Conservation (phyloP, 2,113 vertebrate genomes). For the Siphamia tubifer region DNA sequence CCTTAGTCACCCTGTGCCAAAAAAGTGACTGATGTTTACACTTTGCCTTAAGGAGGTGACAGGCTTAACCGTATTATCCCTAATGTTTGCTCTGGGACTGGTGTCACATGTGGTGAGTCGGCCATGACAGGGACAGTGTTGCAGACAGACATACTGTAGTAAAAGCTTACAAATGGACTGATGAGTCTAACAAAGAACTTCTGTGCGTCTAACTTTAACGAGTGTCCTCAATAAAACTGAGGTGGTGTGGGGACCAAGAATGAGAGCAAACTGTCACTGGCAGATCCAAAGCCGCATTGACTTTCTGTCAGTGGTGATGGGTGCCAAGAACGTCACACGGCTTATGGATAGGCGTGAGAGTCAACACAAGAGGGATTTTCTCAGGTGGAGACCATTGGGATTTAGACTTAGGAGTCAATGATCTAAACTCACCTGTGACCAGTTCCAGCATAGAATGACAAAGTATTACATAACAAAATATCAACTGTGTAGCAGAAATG, state of each 20-base stretch:
- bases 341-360: constrained; percentile 52
- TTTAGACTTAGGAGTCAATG: constrained; percentile 61
- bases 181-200: not conserved
- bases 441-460: constrained; percentile 13
- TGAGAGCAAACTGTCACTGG: not conserved
- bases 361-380: constrained; percentile 63
- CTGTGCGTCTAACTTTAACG: not conserved
- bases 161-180: not conserved
- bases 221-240: not conserved
- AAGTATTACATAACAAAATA: constrained; percentile 26
- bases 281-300: constrained; percentile 2
- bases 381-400: constrained; percentile 54
- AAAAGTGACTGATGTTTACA: constrained; percentile 44
- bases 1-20: not conserved
- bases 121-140: not conserved
- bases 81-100: constrained; percentile 63
- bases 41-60: constrained; percentile 1
- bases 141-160: not conserved
- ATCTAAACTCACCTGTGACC: constrained; percentile 67
- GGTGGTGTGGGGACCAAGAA: not conserved
- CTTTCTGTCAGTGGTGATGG: not conserved
- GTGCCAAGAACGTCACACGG: constrained; percentile 21
- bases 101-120: constrained; percentile 22
- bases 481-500: constrained; percentile 15
- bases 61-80: constrained; percentile 18